Evolutionary conservation across 2,113 vertebrate genomes (phyloP), one percentile per base, ranked within the genome.

Genomic region (Rhinolophus sinicus): DNA sequence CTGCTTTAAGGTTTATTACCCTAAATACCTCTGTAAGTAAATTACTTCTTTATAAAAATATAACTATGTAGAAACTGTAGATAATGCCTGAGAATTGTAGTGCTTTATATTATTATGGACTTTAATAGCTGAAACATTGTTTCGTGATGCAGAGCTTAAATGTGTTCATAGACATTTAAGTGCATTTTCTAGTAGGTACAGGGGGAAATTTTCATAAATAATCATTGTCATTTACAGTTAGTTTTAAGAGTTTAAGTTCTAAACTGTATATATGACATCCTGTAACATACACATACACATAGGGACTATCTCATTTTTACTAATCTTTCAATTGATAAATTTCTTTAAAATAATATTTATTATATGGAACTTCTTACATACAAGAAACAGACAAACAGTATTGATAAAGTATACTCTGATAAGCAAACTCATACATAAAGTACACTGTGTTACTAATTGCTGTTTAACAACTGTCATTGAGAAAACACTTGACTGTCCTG

Each of bases 1-100:
- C 98, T 99, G 99, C 98, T 99, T 99, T 98, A 99, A 99, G 98
- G 98, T 99, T 67, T 99, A 99, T 98, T 99, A 99, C 97, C 99
- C 99, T 78, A 99, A 99, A 98, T 99, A 99, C 97, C 99, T 99
- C 95, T 99, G 99, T 99, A 99, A 99, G 99, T 99, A 98, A 91
- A 52, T 91, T 65, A 95, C n/a, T 94, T 28, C 28, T 96, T 97
- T 96, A 76, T 96, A 96, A 95, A 94, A 92, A 88, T 90, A 60
- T 60, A 60, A 76, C n/a, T 50, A 50, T 85, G 9, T 85, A 10
- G 72, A 97, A 88, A 64, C 33, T 72, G 4, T 96, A 81, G 72
- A 82, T 10, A 86, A 30, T 78, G 22, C 80, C 72, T 84, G 75
- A 88, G 40, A 76, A 52, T 84, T 92, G 6, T 92, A 8, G n/a